Base-by-base conservation (phyloP, 2,888 invertebrate species). In the Augiades crinisus region DNA sequence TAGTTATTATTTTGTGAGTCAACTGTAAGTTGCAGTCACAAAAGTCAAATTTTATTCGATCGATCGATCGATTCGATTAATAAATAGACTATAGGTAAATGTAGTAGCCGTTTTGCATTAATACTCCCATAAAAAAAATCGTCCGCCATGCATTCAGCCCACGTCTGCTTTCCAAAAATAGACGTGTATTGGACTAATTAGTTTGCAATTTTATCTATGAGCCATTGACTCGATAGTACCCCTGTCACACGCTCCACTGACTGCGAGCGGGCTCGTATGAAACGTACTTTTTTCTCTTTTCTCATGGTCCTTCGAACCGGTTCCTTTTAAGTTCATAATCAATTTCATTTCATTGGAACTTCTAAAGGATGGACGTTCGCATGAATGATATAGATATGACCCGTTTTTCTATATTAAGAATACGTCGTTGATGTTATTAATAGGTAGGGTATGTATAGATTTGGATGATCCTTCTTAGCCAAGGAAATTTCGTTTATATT, bases 321-420 rank as follows among this genome's bases (percentile, higher is more conserved):
- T 17, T 13, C 41, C 49, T 49, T 49, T 49, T 41, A 49, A 41
- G 34, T 44, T 49, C 41, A 49, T 49, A 47, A 47, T 47, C 47
- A 40, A 40, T 47, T 47, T 47, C 47, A 47, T 47, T 47, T 47
- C 40, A 47, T 47, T 31, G 40, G 40, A 47, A 24, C 40, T 40
- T 47, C 47, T 47, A 47, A 47, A 31, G 47, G 31, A 31, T 30
- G 19, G 10, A 22, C 31, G 30, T 5, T 33, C 47, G 31, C 47
- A 40, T 33, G 47, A 33, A n/a, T 22, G 47, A 33, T n/a, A 8
- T 24, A 21, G 40, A 31, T 16, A 31, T 47, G 47, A 47, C 38
- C 47, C 40, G 21, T 47, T 36, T 40, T 40, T 31, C 47, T 38
- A 27, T 27, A 30, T 46, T 36, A 38, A n/a, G n/a, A n/a, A n/a